phyloP scores from a whole-genome alignment of 1,140 invertebrate genomes.

The Drosophila serrata region DNA sequence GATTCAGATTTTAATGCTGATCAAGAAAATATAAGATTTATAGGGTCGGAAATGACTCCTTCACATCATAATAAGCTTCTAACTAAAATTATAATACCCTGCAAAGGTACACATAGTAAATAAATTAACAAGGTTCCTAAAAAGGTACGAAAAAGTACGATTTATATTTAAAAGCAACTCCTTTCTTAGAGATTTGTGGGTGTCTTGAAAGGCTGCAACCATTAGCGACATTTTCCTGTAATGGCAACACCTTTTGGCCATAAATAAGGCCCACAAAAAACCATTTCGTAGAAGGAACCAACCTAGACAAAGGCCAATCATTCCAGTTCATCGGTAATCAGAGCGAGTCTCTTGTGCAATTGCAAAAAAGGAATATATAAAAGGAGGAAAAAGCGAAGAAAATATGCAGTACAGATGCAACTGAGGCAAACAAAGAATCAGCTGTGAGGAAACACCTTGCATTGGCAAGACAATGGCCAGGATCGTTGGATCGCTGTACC shows the following conservation, averaged over 20 bases:
- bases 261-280: constrained; percentile 57
- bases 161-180: background rate
- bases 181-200: background rate
- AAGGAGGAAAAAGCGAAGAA: constrained; percentile 56
- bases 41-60: too few species aligned
- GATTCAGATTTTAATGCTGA: too few species aligned
- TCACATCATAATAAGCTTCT: too few species aligned
- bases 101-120: too few species aligned
- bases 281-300: constrained; percentile 21
- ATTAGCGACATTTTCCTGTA: constrained; percentile 53
- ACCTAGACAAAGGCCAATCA: constrained; percentile 31
- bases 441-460: constrained; percentile 46
- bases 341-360: constrained; percentile 72
- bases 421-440: constrained; percentile 21
- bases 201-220: constrained; percentile 6
- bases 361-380: constrained; percentile 65
- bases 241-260: constrained; percentile 67
- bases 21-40: too few species aligned
- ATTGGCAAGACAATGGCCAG: constrained; percentile 22
- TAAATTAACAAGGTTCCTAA: background rate
- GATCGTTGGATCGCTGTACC: constrained; percentile 48
- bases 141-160: background rate
- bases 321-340: constrained; percentile 59
- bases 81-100: too few species aligned
- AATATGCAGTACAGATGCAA: constrained; percentile 43